Base-by-base conservation (phyloP, 2,113 vertebrate species). In the Pterocles burchelli region DNA sequence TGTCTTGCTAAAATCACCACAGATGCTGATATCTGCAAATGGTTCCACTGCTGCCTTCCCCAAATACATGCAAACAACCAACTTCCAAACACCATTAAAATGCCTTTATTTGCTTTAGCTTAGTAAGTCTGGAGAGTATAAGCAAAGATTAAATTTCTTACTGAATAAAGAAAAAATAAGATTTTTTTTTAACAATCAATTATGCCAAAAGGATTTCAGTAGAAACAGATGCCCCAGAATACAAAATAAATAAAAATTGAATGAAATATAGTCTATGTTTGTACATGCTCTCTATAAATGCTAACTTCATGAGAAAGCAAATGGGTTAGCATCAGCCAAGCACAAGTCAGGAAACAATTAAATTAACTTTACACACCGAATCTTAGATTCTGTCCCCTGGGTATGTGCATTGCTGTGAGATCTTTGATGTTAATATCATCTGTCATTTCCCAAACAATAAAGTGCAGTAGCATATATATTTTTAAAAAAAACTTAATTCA, bases 311-410 rank as follows among this genome's bases (percentile, higher is more conserved):
- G 58, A 88, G 62, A 85, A 85, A 90, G 25, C 1, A 5, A 88
- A 70, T 45, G 45, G 15, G 15, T 80, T 76, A 86, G 13, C 45
- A 73, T 84, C 68, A 88, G 63, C 55, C 67, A 90, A 87, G 51
- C 13, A 63, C 15, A 79, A 86, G 46, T 51, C 75, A 93, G 79
- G 85, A 94, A 96, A 90, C 17, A 3, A 71, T 59, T 59, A 83
- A 77, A 83, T 90, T 86, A 88, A 85, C 31, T 94, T 93, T 94
- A 75, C 55, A 68, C 77, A 92, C 68, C 5, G 2, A 90, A 86
- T 75, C 36, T 58, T 66, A 70, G 22, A 45, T 51, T 85, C 29
- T 70, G 41, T 82, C 70, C 66, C 70, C 78, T 79, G 58, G 55
- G 67, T 49, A 36, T 0, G 0, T 20, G 31, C 51, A 73, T 26